Base-by-base conservation (phyloP, 1,140 invertebrate species). In the Bombus consobrinus region DNA sequence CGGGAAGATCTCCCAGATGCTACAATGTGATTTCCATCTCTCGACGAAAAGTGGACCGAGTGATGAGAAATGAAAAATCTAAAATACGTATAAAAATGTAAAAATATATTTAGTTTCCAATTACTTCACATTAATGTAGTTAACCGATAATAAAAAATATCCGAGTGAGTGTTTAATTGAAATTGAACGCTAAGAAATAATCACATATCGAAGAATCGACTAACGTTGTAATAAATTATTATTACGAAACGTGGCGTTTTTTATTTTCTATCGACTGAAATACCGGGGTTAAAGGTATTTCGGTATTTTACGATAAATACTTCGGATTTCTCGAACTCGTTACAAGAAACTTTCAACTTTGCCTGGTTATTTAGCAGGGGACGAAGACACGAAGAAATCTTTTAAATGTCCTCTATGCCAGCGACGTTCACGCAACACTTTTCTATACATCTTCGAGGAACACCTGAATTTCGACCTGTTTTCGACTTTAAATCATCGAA, bases 391-490 rank as follows among this genome's bases (percentile, higher is more conserved):
- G 47, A 53, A 53, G 47, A 57, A 77, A n/a, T 59, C 68, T 71
- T 91, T 87, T 85, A 53, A 86, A 85, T 32, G 68, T 75, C 34
- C 15, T 12, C n/a, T 86, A 43, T 80, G 75, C 53, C n/a, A 81
- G 25, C 25, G 9, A 53, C 47, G 47, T 59, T 62, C 28, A 64
- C 74, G 90, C 32, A 86, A 88, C 66, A 87, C 32, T 77, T 88
- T 81, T 83, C 81, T 78, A 81, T 18, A 6, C 1, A 39, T 84
- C 37, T 83, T 66, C n/a, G 22, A 75, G 25, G 68, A 72, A 82
- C 82, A 90, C 78, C 87, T 90, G 81, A 39, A 53, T 57, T 73
- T 79, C 75, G 86, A 91, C 79, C 84, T 89, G 73, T 89, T 72
- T 28, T 28, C 64, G 53, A 82, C 59, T 83, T 88, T 81, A 86